These are phyloP conservation scores for Thamnaconus septentrionalis DNA, from an alignment of 2,113 vertebrate genomes.

Conservation along the genomic window DNA sequence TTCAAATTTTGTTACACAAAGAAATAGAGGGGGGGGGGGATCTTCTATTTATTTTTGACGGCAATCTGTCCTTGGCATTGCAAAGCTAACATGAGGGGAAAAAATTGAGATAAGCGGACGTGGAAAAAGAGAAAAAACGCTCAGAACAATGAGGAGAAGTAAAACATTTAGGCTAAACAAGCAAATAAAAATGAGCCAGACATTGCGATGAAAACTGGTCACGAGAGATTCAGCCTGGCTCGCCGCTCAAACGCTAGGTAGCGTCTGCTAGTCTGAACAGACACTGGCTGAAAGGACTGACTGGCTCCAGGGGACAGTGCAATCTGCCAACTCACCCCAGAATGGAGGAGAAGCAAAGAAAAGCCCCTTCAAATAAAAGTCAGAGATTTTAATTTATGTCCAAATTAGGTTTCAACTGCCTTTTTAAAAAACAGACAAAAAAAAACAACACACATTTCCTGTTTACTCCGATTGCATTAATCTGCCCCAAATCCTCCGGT, in stretches of 20 bases:
- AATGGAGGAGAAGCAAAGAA: too few species aligned
- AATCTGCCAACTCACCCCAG: not conserved
- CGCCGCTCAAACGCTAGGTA: conserved; percentile 12
- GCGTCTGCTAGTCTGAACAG: conserved; percentile 46
- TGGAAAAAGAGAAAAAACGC: too few species aligned
- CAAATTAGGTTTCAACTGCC: conserved; percentile 4
- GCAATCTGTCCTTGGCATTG: too few species aligned
- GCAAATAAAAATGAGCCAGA: not conserved
- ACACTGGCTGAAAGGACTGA: conserved; percentile 31
- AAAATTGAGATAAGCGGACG: too few species aligned
- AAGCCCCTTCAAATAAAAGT: too few species aligned
- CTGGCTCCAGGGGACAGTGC: not conserved
- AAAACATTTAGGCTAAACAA: too few species aligned
- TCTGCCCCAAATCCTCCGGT: too few species aligned
- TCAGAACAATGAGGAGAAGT: too few species aligned
- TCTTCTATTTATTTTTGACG: too few species aligned
- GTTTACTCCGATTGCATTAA: not conserved
- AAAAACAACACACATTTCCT: conserved; percentile 2
- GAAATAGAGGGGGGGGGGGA: too few species aligned
- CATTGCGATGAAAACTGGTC: conserved; percentile 14
- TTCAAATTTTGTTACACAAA: too few species aligned
- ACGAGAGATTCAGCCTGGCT: conserved; percentile 5
- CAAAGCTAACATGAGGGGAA: too few species aligned
- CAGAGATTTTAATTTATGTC: not conserved
- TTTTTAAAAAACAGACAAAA: not conserved